phyloP scores from a whole-genome alignment of 2,888 invertebrate genomes.

The Chaetogeoica ovagalla region DNA sequence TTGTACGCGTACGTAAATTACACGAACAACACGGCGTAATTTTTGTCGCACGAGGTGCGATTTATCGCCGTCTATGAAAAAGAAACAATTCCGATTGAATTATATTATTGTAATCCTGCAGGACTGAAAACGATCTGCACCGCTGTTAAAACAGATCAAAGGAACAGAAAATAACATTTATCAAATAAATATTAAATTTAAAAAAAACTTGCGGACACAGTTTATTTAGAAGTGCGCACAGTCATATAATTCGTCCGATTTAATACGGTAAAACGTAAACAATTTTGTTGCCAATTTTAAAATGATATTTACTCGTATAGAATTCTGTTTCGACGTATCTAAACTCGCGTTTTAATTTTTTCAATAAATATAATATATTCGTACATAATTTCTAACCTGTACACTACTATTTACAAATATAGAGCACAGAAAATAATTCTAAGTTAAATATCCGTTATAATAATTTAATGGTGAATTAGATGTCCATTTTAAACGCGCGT shows the following conservation, averaged over 20 bases:
- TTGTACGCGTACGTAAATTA: background rate
- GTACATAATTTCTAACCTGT: background rate
- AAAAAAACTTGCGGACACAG: background rate
- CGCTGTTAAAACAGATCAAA: background rate
- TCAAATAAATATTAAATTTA: too few relatives aligned
- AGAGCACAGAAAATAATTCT: too few relatives aligned
- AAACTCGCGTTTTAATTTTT: background rate
- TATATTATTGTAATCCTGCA: background rate
- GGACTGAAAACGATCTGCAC: background rate
- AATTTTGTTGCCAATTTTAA: background rate
- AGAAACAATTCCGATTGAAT: background rate
- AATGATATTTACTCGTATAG: background rate
- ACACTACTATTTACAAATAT: too few relatives aligned
- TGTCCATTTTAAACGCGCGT: too few relatives aligned
- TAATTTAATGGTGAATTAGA: too few relatives aligned
- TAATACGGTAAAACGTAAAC: background rate
- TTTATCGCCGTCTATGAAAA: background rate
- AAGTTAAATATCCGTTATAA: too few relatives aligned
- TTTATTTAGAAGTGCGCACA: background rate
- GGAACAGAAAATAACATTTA: too few relatives aligned
- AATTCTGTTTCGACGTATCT: background rate
- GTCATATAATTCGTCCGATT: background rate
- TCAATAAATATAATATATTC: background rate
- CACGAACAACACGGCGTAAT: background rate
- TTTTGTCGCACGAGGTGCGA: background rate